These are phyloP conservation scores for Nesometra sesokonis DNA, from an alignment of 35 echinoderm and acorn worm species.

Conservation along the genomic window DNA sequence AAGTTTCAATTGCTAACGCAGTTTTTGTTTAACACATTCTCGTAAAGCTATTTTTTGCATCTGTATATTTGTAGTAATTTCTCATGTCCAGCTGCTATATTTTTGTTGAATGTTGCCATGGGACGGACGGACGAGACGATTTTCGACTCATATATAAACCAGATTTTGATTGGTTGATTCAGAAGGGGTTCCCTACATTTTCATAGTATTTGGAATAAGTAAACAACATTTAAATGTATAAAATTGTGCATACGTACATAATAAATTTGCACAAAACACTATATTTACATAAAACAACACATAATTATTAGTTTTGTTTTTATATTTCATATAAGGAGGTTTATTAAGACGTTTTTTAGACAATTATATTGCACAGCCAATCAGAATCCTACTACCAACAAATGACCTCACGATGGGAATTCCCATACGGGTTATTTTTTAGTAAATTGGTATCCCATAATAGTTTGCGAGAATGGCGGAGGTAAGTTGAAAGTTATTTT, in stretches of 20 bases:
- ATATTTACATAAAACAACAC: neutral
- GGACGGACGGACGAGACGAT: no score
- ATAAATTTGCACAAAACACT: neutral
- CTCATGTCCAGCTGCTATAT: neutral
- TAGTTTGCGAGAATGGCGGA: slow-evolving; percentile 79
- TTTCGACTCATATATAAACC: neutral
- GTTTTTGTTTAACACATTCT: no score
- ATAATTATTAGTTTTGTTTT: neutral
- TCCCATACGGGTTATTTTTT: slow-evolving; percentile 44
- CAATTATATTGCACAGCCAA: neutral
- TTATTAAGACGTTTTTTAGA: neutral
- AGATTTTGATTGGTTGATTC: neutral
- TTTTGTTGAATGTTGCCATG: neutral
- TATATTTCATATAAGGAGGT: neutral
- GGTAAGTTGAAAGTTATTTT: slow-evolving; percentile 35
- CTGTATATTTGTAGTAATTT: no score
- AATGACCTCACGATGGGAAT: neutral
- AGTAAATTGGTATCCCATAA: slow-evolving; percentile 73
- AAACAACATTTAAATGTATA: neutral
- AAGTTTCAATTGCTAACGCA: no score
- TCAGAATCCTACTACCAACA: neutral
- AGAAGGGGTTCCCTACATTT: neutral
- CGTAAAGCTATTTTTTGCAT: no score
- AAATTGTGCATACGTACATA: neutral
- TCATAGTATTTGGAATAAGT: neutral